Conservation (phyloP, 2,888 invertebrate species). For the Tenthredo amoena region DNA sequence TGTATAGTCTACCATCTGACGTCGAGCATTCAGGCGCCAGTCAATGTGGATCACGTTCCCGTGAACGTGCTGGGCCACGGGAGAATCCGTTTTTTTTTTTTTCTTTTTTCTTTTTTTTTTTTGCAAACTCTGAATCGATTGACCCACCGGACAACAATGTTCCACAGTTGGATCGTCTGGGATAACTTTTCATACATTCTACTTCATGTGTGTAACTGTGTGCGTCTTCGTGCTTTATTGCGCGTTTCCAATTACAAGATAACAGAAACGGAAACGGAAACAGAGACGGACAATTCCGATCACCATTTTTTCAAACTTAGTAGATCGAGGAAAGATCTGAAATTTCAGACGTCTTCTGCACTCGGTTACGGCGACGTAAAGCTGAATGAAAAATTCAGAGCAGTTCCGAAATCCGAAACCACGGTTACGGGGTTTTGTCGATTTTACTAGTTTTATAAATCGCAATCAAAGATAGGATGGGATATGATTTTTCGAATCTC, state of each 20-base stretch:
- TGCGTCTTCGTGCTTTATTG: background rate
- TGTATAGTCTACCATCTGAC: slow-evolving; percentile 7
- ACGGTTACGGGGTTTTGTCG: too few relatives aligned
- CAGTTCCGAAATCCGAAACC: too few relatives aligned
- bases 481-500: too few relatives aligned
- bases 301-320: too few relatives aligned
- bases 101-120: slow-evolving; percentile 11
- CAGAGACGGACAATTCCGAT: too few relatives aligned
- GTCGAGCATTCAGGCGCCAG: slow-evolving; percentile 8
- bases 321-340: too few relatives aligned
- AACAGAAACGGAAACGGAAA: too few relatives aligned
- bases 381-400: too few relatives aligned
- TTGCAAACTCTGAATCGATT: background rate
- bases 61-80: background rate
- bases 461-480: too few relatives aligned
- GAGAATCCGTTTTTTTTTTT: background rate
- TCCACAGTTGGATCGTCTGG: background rate
- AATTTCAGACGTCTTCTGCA: too few relatives aligned
- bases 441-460: too few relatives aligned
- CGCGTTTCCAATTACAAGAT: background rate
- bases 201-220: background rate
- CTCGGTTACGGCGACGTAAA: too few relatives aligned
- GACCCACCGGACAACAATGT: slow-evolving; percentile 13
- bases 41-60: slow-evolving; percentile 28
- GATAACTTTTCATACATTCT: background rate